phyloP scores from a whole-genome alignment of 92 coral and sea anemone species.

The Ricordea florida region DNA sequence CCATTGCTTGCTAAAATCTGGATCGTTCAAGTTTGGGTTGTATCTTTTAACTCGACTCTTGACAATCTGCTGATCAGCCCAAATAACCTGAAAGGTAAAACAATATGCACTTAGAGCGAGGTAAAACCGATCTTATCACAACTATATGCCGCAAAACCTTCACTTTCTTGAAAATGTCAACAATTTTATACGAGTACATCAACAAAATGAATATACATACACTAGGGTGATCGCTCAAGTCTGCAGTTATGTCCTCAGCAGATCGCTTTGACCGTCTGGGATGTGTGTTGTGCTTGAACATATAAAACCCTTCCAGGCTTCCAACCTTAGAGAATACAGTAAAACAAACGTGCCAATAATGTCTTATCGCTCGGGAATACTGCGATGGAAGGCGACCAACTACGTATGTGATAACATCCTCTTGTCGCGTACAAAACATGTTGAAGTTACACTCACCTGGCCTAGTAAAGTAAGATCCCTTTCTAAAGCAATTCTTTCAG shows the following conservation, averaged over 20 bases:
- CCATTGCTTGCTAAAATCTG: constrained; percentile 82
- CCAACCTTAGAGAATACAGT: constrained; percentile 65
- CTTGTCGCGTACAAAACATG: too few relatives aligned
- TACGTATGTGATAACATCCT: neutral
- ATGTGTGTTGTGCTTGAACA: constrained; percentile 81
- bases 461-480: constrained; percentile 81
- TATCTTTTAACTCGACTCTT: constrained; percentile 83
- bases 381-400: neutral
- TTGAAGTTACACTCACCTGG: constrained; percentile 89
- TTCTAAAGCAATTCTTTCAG: constrained; percentile 77
- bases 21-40: constrained; percentile 56
- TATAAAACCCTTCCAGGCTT: constrained; percentile 80
- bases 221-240: constrained; percentile 41
- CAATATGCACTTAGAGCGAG: neutral
- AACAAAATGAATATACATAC: too few relatives aligned
- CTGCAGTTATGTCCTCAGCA: constrained; percentile 62
- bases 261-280: constrained; percentile 82
- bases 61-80: constrained; percentile 92
- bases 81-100: constrained; percentile 68
- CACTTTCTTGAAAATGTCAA: neutral
- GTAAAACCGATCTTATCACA: neutral
- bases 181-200: too few relatives aligned
- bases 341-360: neutral
- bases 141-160: neutral
- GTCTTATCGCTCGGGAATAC: too few relatives aligned